Evolutionary conservation across 2,797 vertebrate genomes (phyloP), one percentile per base, ranked within the genome.

Genomic region (Gambelia wislizenii): DNA sequence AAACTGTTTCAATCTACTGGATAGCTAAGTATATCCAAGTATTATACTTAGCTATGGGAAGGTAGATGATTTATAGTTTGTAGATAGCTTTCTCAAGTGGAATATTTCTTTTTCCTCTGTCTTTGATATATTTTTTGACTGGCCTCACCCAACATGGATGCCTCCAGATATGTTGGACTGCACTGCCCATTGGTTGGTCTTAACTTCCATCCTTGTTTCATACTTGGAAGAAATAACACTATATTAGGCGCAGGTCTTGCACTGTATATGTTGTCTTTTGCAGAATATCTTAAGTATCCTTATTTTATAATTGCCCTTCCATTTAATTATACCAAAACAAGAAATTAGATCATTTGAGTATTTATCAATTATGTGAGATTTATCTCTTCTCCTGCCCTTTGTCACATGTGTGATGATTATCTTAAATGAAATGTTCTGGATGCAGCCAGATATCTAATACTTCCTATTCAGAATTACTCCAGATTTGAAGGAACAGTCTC

Each of bases 1-100:
- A 91, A 91, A 84, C 69, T 59, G 86, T 72, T 79, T 85, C 61
- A 87, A 84, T 81, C 22, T 85, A 74, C n/a, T 52, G 25, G 76
- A 79, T n/a, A 49, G 61, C 52, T 83, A 72, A 33, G 13, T 75
- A 52, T 20, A 27, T 47, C 12, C 54, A 85, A 81, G 5, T n/a
- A 10, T 6, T 3, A 22, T 80, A 87, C 89, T 30, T 67, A 2
- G 0, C 74, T 87, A 8, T 20, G 9, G 12, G 36, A 70, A 30
- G 59, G 77, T 83, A 87, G 22, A 56, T 36, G 3, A 3, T 30
- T 52, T 90, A 77, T 67, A 72, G 1, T 72, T 4, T n/a, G 7
- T 59, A 83, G 78, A 64, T 10, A 10, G 27, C 27, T 76, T 61
- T 86, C 39, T 1, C 20, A 79, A 64, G 52, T 91, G 10, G 6